phyloP scores from a whole-genome alignment of 2,888 invertebrate genomes.

The Cerceris rybyensis region DNA sequence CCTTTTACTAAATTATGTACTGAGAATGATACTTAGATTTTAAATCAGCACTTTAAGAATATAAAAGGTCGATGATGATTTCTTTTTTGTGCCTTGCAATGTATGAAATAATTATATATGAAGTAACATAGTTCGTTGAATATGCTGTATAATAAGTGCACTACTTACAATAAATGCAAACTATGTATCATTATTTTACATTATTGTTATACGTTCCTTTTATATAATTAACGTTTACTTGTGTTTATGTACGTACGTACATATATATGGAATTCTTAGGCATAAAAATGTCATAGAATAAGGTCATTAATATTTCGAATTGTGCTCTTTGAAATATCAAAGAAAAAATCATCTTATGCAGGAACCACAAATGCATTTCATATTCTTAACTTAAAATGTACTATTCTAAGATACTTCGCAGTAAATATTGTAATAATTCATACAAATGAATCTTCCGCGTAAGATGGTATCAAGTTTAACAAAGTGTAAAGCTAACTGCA shows the following conservation, averaged over 20 bases:
- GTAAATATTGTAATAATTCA: constrained; percentile 12
- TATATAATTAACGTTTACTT: constrained; percentile 45
- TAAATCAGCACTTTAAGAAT: neutral
- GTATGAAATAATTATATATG: constrained; percentile 18
- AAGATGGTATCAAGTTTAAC: constrained; percentile 42
- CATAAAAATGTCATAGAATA: constrained; percentile 40
- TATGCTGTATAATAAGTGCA: constrained; percentile 64
- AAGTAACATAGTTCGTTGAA: constrained; percentile 22
- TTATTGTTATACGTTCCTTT: constrained; percentile 47
- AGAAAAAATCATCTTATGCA: constrained; percentile 38
- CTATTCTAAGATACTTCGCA: constrained; percentile 36
- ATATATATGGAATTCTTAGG: constrained; percentile 50
- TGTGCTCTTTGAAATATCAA: constrained; percentile 43
- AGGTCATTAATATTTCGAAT: constrained; percentile 27
- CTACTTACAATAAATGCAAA: constrained; percentile 72
- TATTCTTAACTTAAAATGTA: constrained; percentile 38
- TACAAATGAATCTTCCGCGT: constrained; percentile 29
- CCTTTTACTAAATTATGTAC: constrained; percentile 25
- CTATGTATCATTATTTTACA: constrained; percentile 51
- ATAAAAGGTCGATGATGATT: neutral
- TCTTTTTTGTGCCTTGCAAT: neutral
- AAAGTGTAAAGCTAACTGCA: constrained; percentile 47
- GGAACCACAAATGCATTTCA: constrained; percentile 50
- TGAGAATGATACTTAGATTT: constrained; percentile 18
- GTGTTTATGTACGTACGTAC: constrained; percentile 56